Conservation (phyloP, 1,140 invertebrate species). For the Leptinotarsa lineolata region DNA sequence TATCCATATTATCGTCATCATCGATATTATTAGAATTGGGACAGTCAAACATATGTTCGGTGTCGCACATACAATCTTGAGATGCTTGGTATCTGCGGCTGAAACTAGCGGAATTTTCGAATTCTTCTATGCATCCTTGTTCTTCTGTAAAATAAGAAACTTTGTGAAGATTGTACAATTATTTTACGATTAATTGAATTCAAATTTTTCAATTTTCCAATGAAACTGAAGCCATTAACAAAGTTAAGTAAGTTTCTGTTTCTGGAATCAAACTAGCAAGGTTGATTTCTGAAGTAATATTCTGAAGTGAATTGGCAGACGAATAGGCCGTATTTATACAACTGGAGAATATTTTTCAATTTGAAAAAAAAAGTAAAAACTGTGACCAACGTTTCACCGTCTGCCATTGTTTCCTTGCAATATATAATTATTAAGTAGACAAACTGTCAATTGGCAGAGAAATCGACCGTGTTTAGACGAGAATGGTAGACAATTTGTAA, state of each 20-base stretch:
- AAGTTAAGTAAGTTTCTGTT: background rate
- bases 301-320: too few species aligned
- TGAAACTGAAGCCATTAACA: background rate
- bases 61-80: constrained; percentile 97
- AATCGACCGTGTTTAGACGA: too few species aligned
- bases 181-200: background rate
- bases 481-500: too few species aligned
- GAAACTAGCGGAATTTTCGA: constrained; percentile 95
- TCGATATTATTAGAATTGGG: constrained; percentile 56
- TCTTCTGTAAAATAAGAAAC: constrained; percentile 42
- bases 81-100: constrained; percentile 91
- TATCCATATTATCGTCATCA: constrained; percentile 53
- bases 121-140: constrained; percentile 82
- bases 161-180: background rate
- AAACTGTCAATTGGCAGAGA: too few species aligned
- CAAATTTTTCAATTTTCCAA: background rate
- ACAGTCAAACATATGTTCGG: constrained; percentile 98
- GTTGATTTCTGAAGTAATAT: too few species aligned
- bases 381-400: too few species aligned
- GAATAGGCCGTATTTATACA: too few species aligned
- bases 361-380: too few species aligned
- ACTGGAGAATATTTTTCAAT: too few species aligned
- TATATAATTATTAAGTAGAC: too few species aligned
- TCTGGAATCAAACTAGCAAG: too few species aligned
- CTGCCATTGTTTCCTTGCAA: too few species aligned